A percentile compares a stretch with the other conserved stretches of the same genome.
Evolutionary conservation across 2,797 vertebrate genomes (phyloP).

Genomic region (Cichlasoma orientale): DNA sequence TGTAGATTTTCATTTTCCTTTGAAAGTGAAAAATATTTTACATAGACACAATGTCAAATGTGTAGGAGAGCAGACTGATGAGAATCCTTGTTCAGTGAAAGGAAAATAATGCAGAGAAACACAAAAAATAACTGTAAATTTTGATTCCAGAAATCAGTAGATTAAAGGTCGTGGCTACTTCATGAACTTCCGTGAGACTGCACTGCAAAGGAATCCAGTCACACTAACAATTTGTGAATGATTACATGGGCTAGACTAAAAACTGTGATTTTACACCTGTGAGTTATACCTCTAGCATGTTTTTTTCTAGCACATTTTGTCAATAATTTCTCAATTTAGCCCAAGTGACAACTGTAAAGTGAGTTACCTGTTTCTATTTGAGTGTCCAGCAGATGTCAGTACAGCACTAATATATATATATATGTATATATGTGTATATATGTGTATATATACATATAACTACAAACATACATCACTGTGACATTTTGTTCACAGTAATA

Average conservation of each 20-base stretch:
- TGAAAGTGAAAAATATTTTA: background rate
- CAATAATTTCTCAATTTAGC: background rate
- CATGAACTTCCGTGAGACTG: no score
- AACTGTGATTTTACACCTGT: background rate
- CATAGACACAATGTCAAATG: background rate
- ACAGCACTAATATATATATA: background rate
- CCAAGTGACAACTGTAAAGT: background rate
- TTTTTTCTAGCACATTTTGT: background rate
- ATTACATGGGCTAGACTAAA: background rate
- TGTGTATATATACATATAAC: background rate
- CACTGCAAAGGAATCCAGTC: background rate
- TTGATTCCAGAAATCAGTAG: background rate
- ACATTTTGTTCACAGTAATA: background rate
- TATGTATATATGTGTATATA: no score
- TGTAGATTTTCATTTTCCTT: background rate
- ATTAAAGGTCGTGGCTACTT: background rate
- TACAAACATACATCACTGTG: background rate
- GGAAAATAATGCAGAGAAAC: background rate
- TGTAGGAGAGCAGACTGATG: background rate
- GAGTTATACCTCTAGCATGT: background rate
- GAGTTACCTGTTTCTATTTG: background rate
- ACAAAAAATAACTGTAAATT: background rate
- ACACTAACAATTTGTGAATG: background rate
- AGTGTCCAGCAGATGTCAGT: conserved; percentile 63
- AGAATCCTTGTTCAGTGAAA: background rate